Base-by-base conservation (phyloP, 2,797 vertebrate genomes). In the Decapterus maruadsi region DNA sequence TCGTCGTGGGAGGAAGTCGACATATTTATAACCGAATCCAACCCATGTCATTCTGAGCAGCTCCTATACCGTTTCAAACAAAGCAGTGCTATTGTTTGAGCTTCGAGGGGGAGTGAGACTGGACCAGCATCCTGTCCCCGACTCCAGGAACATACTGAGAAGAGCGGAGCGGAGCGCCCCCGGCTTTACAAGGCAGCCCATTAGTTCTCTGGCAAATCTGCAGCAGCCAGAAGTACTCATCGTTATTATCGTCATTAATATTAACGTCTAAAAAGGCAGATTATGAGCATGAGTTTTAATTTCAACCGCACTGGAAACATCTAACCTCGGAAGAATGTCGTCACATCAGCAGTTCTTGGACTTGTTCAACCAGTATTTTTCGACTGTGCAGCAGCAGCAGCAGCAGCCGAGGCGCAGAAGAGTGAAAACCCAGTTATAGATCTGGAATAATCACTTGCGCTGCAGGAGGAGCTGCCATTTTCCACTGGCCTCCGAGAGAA, bases 401-500 rank as follows among this genome's bases (percentile, higher is more conserved):
- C 26, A 56, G 42, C 13, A 56, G 65, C 43, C 34, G 20, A 62
- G 42, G 56, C 66, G 69, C 26, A 26, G 26, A 26, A 83, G 68
- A 77, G 69, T 77, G 66, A 78, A 90, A 82, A 77, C 29, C 29
- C 81, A 82, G 80, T 73, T 64, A 34, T 34, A 75, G 71, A 74
- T 89, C 79, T 90, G 86, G 83, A 86, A 90, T 74, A 80, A 82
- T 87, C 60, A 20, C 73, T 86, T 64, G 53, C 56, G 65, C 66
- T 70, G 80, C 64, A 56, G 58, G 48, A 85, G 81, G 69, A 89
- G 79, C 61, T 40, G 31, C 66, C 48, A 53, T 85, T 92, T 93
- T 91, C 89, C 87, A 89, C 79, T 86, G 79, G 76, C 80, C 80
- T 50, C 67, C 68, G 55, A 80, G 34, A 58, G 34, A 88, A 89